Percentiles rank a stretch among this genome's conserved stretches.
Evolutionary conservation across 1,140 invertebrate species (phyloP).

Genomic region (Mycetomoellerius zeteki): DNA sequence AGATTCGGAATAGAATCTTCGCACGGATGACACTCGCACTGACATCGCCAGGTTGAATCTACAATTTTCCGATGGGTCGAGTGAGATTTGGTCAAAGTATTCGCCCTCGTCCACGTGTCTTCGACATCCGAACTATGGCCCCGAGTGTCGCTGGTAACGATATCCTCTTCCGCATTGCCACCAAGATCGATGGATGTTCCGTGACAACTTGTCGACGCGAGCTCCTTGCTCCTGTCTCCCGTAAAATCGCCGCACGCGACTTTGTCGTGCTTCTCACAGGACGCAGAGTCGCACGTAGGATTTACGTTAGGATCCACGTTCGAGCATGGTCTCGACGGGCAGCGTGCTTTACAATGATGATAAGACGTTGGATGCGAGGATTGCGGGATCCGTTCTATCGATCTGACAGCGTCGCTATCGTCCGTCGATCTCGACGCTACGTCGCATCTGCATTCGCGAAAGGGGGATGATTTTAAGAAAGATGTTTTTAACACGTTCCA

Average conservation of each 20-base stretch:
- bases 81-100: neutral
- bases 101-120: constrained; percentile 38
- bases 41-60: constrained; percentile 14
- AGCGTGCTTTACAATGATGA: constrained; percentile 2
- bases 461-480: neutral
- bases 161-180: constrained; percentile 3
- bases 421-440: neutral
- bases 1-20: constrained; percentile 47
- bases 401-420: constrained; percentile 10
- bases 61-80: constrained; percentile 24
- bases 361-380: neutral
- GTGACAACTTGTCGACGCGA: constrained; percentile 21
- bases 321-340: neutral
- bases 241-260: constrained; percentile 38
- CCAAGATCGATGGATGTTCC: constrained; percentile 38
- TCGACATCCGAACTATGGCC: neutral
- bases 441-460: constrained; percentile 27
- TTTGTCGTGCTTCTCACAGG: constrained; percentile 30
- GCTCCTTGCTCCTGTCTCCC: constrained; percentile 51
- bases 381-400: constrained; percentile 31
- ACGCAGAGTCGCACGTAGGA: constrained; percentile 38
- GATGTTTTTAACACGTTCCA: neutral
- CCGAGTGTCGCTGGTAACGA: neutral
- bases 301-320: constrained; percentile 58
- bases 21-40: constrained; percentile 19